Evolutionary conservation across 2,888 invertebrate genomes (phyloP), one percentile per base, ranked within the genome.

Genomic region (Pandemis corylana): DNA sequence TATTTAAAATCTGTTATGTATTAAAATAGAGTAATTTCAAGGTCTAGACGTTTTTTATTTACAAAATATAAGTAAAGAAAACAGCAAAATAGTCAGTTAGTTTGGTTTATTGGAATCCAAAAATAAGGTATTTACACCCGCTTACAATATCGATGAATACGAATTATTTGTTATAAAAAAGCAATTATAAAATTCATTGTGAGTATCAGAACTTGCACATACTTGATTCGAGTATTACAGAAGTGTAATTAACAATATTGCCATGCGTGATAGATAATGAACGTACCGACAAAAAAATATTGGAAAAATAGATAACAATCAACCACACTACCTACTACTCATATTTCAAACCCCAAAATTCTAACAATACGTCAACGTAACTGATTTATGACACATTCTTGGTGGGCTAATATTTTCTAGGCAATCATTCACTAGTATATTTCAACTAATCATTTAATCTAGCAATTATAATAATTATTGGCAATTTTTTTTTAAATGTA

Each of bases 1-100:
- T 94, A 91, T 93, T 92, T 90, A 90, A 89, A 93, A 92, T 94
- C 92, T 94, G 93, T 94, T 94, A 92, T 87, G 62, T 71, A 89
- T 86, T 88, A 86, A 88, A 89, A 89, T 91, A 92, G 88, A 91
- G 81, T 83, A 82, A 83, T 87, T 85, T 90, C 89, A 90, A 85
- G 84, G 80, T 81, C 79, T 79, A 72, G 61, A 13, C 67, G 63
- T 79, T 78, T 87, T 87, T 88, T 79, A 83, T 87, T 88, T 20
- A 7, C 2, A 56, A 7, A 56, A 56, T 15, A 56, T 56, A 7
- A 9, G 12, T 12, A 13, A 20, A 20, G 7, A 7, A 42, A 59
- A 15, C 7, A 2, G 10, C 59, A 10, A 49, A 13, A 7, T 42
- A 28, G 41, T 59, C 49, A 69, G 59, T 73, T 68, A 71, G 46